Evolutionary conservation across 2,113 vertebrate genomes (phyloP).

Genomic region (Platysternon megacephalum): DNA sequence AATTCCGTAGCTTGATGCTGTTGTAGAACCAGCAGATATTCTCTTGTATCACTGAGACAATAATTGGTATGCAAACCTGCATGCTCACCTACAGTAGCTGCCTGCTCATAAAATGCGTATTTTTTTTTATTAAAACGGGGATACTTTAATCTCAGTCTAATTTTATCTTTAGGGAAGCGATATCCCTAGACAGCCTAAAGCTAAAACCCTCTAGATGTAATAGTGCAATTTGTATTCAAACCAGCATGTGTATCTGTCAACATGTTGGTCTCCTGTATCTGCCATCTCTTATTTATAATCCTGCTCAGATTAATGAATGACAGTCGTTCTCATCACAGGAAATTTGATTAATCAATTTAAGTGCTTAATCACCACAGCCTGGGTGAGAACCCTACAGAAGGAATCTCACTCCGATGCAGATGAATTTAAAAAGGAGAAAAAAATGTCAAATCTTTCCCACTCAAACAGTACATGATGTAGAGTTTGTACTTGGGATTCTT

Average conservation of each 20-base stretch:
- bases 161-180: constrained; percentile 77
- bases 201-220: constrained; percentile 66
- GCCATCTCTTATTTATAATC: constrained; percentile 87
- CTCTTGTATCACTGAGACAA: not conserved
- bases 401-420: constrained; percentile 71
- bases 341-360: constrained; percentile 90
- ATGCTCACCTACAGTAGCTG: not conserved
- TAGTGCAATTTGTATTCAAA: constrained; percentile 76
- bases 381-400: constrained; percentile 52
- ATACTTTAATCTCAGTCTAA: constrained; percentile 74
- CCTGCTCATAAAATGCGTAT: constrained; percentile 28
- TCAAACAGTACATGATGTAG: not conserved
- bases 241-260: constrained; percentile 73
- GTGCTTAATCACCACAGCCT: constrained; percentile 83
- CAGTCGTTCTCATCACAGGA: constrained; percentile 86
- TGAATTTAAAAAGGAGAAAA: constrained; percentile 47
- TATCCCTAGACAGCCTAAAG: constrained; percentile 55
- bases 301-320: constrained; percentile 86
- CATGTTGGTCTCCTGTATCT: constrained; percentile 79
- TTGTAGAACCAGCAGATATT: not conserved
- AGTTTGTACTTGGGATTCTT: not conserved
- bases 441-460: constrained; percentile 24
- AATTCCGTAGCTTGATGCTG: not conserved
- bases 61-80: constrained; percentile 36
- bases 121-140: constrained; percentile 73